phyloP scores from a whole-genome alignment of 2,113 vertebrate genomes.

The Gadus chalcogrammus region DNA sequence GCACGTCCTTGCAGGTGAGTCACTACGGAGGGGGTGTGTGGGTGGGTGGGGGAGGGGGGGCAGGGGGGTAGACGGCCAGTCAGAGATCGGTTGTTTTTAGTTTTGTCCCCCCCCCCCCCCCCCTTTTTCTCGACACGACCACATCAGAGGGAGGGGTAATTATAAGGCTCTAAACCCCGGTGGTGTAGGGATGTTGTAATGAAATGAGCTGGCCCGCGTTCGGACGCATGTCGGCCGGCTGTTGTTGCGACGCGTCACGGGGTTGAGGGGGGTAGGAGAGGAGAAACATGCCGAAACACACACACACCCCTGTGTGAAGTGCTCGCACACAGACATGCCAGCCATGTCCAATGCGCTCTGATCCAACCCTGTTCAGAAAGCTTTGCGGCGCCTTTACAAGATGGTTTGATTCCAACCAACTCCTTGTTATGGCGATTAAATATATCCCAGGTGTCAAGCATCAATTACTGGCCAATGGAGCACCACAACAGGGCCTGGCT shows the following conservation, averaged over 20 bases:
- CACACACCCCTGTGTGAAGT: slow-evolving; percentile 6
- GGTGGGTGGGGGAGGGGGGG: slow-evolving; percentile 37
- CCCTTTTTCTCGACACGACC: slow-evolving; percentile 75
- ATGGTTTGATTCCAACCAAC: slow-evolving; percentile 70
- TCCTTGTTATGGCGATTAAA: slow-evolving; percentile 78
- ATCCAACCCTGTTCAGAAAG: slow-evolving; percentile 50
- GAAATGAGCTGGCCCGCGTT: slow-evolving; percentile 73
- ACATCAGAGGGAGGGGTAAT: slow-evolving; percentile 87
- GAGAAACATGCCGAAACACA: neutral
- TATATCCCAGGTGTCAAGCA: slow-evolving; percentile 74
- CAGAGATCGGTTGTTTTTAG: slow-evolving; percentile 85
- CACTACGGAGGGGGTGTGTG: neutral
- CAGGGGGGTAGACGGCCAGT: slow-evolving; percentile 2
- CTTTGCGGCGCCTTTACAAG: slow-evolving; percentile 71
- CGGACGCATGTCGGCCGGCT: slow-evolving; percentile 40
- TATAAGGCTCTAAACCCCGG: slow-evolving; percentile 83
- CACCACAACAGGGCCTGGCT: slow-evolving; percentile 62
- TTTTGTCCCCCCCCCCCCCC: slow-evolving; percentile 87
- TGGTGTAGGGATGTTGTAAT: slow-evolving; percentile 79
- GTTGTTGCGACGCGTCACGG: neutral
- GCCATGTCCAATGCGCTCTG: slow-evolving; percentile 49
- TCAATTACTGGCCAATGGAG: slow-evolving; percentile 75
- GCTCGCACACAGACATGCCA: neutral
- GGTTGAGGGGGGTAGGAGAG: no score
- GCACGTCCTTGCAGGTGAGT: no score